Conservation (phyloP, 2,888 invertebrate species). For the Euplexia lucipara region DNA sequence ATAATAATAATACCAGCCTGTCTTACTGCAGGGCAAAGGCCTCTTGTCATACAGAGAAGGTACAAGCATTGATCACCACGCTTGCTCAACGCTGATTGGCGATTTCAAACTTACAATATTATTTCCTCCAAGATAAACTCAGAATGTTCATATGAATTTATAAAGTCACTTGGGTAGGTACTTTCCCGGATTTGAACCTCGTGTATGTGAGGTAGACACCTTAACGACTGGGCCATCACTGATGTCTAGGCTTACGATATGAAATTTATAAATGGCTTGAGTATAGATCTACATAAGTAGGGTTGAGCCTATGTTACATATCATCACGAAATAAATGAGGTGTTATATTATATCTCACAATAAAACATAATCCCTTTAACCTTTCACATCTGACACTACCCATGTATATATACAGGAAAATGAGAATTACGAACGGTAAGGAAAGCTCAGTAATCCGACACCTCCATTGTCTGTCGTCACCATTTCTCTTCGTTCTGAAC, state of each 20-base stretch:
- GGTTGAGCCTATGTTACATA: background rate
- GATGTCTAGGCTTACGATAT: background rate
- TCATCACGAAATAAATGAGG: constrained; percentile 10
- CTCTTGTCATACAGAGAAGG: no score
- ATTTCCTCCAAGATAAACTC: no score
- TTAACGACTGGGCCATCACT: no score
- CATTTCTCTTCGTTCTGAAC: constrained; percentile 41
- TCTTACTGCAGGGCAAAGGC: no score
- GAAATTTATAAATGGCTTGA: constrained; percentile 4
- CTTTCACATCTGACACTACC: constrained; percentile 13
- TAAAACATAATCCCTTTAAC: constrained; percentile 30
- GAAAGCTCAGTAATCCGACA: constrained; percentile 51
- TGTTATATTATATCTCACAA: constrained; percentile 5
- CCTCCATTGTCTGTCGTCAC: constrained; percentile 50
- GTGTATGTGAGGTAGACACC: no score
- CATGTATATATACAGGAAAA: constrained; percentile 16
- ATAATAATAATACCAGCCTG: no score
- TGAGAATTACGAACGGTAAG: constrained; percentile 14
- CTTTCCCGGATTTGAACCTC: no score
- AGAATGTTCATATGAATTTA: no score
- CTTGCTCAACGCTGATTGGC: no score
- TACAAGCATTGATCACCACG: no score
- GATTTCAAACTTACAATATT: no score
- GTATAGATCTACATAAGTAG: background rate
- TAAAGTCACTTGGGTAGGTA: no score